phyloP scores from a whole-genome alignment of 1,140 invertebrate species.

The Diplogasteroides magnus region DNA sequence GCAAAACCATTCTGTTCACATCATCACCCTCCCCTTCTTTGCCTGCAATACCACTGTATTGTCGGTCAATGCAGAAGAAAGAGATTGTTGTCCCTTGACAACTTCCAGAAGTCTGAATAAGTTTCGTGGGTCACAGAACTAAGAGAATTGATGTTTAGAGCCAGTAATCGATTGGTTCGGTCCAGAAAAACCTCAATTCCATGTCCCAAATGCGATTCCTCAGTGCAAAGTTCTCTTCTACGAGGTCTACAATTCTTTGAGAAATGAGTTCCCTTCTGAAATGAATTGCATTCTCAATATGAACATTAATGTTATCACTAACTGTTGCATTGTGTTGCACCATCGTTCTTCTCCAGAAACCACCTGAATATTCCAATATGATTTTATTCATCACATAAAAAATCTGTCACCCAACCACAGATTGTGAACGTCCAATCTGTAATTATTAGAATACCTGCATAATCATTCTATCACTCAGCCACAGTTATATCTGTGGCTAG shows the following conservation, averaged over 20 bases:
- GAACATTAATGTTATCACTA: background rate
- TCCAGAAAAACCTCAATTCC: slow-evolving; percentile 17
- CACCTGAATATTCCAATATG: too few species aligned
- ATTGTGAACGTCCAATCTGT: too few species aligned
- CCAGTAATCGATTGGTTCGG: too few species aligned
- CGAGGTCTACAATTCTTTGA: slow-evolving; percentile 12
- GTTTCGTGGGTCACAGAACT: too few species aligned
- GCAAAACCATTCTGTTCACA: background rate
- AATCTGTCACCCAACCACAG: too few species aligned
- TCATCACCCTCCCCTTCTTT: background rate
- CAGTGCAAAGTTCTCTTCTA: slow-evolving; percentile 23
- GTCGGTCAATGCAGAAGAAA: background rate
- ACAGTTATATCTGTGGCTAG: too few species aligned
- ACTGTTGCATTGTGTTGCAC: slow-evolving; percentile 17
- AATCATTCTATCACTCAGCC: too few species aligned
- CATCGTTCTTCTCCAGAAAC: slow-evolving; percentile 16
- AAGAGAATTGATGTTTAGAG: too few species aligned
- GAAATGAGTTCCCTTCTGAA: slow-evolving; percentile 22
- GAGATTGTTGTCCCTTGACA: slow-evolving; percentile 1
- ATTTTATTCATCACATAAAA: too few species aligned
- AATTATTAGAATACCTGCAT: too few species aligned
- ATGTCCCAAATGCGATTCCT: slow-evolving; percentile 24
- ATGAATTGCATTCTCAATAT: background rate
- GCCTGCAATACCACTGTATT: background rate
- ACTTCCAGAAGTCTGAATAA: slow-evolving; percentile 8